phyloP scores from a whole-genome alignment of 1,140 invertebrate genomes.

The Meloidogyne chitwoodi region DNA sequence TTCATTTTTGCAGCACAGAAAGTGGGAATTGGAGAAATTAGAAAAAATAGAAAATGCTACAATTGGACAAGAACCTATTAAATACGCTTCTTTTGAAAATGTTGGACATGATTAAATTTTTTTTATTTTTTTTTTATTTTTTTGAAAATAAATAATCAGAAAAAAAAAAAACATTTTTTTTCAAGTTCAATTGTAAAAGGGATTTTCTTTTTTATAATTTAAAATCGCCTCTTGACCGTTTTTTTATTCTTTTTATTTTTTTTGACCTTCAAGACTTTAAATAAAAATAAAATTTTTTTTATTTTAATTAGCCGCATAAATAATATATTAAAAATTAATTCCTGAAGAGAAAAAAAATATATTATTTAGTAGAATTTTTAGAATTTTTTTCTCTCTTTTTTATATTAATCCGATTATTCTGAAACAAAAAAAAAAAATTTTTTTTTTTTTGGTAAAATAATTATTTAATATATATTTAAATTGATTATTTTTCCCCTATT shows the following conservation, averaged over 20 bases:
- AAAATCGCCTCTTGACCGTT: not conserved
- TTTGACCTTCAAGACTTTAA: not conserved
- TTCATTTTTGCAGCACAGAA: slow-evolving; percentile 66
- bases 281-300: too few relatives aligned
- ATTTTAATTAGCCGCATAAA: not conserved
- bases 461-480: too few relatives aligned
- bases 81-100: slow-evolving; percentile 30
- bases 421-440: not conserved
- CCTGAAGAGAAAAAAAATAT: not conserved
- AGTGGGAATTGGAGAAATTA: slow-evolving; percentile 58
- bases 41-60: slow-evolving; percentile 37
- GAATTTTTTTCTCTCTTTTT: too few relatives aligned
- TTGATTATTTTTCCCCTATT: too few relatives aligned
- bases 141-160: too few relatives aligned
- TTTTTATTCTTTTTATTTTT: not conserved
- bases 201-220: not conserved
- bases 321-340: not conserved
- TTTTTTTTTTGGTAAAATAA: too few relatives aligned
- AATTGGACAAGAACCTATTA: slow-evolving; percentile 28
- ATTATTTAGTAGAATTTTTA: not conserved
- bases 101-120: not conserved
- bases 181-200: not conserved
- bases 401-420: not conserved
- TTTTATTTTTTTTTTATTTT: too few relatives aligned
- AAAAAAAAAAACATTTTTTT: not conserved